phyloP scores from a whole-genome alignment of 2,113 vertebrate genomes.

The Dasyprocta punctata region DNA sequence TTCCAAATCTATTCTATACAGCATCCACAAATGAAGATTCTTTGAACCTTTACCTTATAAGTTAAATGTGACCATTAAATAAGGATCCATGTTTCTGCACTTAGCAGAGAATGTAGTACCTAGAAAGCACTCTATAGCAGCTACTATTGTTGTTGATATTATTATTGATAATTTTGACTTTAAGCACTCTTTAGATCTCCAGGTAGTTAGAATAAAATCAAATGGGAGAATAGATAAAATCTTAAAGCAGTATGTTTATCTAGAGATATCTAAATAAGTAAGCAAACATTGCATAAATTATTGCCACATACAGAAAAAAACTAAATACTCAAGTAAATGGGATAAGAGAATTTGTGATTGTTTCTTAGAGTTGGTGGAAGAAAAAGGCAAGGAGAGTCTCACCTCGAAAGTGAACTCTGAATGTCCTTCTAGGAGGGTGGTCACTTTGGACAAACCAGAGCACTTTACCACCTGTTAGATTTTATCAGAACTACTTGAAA shows the following conservation, averaged over 20 bases:
- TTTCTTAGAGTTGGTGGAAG: not conserved
- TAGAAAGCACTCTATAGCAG: not conserved
- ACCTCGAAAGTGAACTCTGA: not conserved
- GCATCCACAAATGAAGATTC: not conserved
- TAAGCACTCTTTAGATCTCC: not conserved
- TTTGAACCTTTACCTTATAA: not conserved
- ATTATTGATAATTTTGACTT: not conserved
- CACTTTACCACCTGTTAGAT: not conserved
- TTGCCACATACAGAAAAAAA: not conserved
- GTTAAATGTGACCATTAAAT: rapidly evolving
- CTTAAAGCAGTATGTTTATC: not conserved
- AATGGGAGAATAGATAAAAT: not conserved
- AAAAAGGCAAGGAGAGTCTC: not conserved
- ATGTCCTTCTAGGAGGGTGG: rapidly evolving
- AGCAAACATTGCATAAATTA: not conserved
- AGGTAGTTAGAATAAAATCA: not conserved
- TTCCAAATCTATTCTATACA: not conserved
- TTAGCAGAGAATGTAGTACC: not conserved
- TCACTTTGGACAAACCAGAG: not conserved
- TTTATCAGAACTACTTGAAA: constrained; percentile 28
- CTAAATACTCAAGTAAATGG: not conserved
- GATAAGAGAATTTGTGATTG: not conserved
- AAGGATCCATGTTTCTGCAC: not conserved
- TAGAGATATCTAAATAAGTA: not conserved
- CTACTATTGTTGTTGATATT: not conserved